Evolutionary conservation across 1,140 invertebrate species (phyloP), one percentile per base, ranked within the genome.

Genomic region (Sitodiplosis mosellana): DNA sequence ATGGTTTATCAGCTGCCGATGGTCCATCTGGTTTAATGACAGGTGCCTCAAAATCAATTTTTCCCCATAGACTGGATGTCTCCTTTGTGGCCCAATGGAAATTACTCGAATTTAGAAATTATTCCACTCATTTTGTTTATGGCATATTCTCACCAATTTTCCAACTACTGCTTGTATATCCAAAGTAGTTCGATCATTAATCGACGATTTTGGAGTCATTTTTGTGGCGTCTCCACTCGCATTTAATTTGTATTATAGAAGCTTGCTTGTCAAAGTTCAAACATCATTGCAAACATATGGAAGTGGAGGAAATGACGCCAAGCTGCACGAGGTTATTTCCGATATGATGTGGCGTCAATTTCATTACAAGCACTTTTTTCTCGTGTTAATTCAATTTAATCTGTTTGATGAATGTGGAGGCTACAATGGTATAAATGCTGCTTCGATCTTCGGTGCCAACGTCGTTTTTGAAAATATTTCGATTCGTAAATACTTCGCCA

Each of bases 11-110:
- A 17, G 61, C 60, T 65, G 73, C 36, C 54, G 52, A 49, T 68
- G 65, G 51, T 64, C 70, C 38, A 63, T 51, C 51, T 53, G 71
- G 33, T 57, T 68, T 37, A 57, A 73, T 52, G 55, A 65, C 42
- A 71, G 60, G 56, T 5, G 58, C 68, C 34, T 71, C 60, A 48
- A 84, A 75, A 45, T 76, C 58, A 53, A 78, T 63, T 57, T 80
- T 77, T 2, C 81, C 81, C 48, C 69, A 60, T 20, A 83, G 67
- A 43, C 55, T 60, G 7, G 65, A 59, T 19, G 49, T 60, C 52
- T 52, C 67, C 45, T 54, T 66, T 54, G 51, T 61, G 55, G 45
- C 50, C 50, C n/a, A n/a, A n/a, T n/a, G n/a, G n/a, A n/a, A n/a
- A n/a, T n/a, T 8, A 55, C 42, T 45, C 60, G 57, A 38, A 38